Base-by-base conservation (phyloP, 2,888 invertebrate genomes). In the Conchocele bisecta region DNA sequence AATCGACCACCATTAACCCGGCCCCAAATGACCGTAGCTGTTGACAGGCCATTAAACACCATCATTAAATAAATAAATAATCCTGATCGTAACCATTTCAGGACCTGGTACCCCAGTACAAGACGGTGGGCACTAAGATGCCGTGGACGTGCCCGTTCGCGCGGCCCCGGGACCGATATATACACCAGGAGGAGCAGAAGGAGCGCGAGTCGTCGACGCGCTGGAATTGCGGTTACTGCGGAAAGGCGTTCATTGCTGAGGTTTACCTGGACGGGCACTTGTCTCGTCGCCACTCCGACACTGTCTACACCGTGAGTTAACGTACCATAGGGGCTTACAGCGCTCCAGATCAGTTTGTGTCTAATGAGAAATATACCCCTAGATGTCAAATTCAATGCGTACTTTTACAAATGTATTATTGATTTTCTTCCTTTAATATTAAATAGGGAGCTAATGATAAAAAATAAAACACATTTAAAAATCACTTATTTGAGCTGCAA, bases 191-290 rank as follows among this genome's bases (percentile, higher is more conserved):
- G 51, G 77, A 77, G 11, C 73, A 77, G 44, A 77, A 77, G 44
- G 73, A 77, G 13, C 42, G 60, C 13, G 77, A 77, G 39, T 64
- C 73, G 2, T 20, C 51, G 4, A 57, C 70, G 2, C 59, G 51
- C 17, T 73, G 77, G 77, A 42, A 60, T 2, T 77, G 77, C 54
- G 54, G 53, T 26, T 77, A 74, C 33, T 77, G 77, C 44, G 77
- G 77, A 7, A 77, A 77, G 44, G 48, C 70, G 13, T 77, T 77
- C 39, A 77, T 77, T 26, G 77, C 73, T 44, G 77, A 77, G 35
- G 44, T 73, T 22, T 77, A 77, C 63, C 64, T 77, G 11, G 77
- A 77, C 48, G 48, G 39, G 20, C 77, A 77, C 51, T 66, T 77
- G 26, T 48, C 31, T 31, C 70, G 61, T 42, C 51, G 77, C 44